Percentiles rank a stretch among this genome's conserved stretches.
phyloP scores from a whole-genome alignment of 2,797 vertebrate genomes.

The Oreonectes daqikongensis region DNA sequence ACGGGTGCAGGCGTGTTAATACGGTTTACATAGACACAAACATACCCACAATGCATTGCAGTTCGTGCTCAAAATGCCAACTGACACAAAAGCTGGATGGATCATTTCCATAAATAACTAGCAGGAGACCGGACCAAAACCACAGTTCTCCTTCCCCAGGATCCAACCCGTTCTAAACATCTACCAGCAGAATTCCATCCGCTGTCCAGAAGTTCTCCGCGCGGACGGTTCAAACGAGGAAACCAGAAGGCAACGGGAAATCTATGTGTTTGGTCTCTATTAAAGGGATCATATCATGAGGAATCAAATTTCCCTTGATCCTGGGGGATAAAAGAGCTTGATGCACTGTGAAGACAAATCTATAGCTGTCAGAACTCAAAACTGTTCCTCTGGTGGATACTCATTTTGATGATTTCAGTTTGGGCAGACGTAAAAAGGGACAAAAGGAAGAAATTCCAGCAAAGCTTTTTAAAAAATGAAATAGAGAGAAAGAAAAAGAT shows the following conservation, averaged over 20 bases:
- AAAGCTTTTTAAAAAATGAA: not conserved
- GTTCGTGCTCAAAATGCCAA: slow-evolving; percentile 68
- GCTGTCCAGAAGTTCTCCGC: slow-evolving; percentile 18
- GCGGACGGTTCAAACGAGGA: not conserved
- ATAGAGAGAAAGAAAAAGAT: not conserved
- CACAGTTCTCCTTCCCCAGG: slow-evolving; percentile 64
- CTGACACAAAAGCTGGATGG: slow-evolving; percentile 71
- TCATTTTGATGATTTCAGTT: not conserved
- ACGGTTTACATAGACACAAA: not conserved
- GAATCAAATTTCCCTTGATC: not conserved
- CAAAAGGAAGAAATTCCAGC: not conserved
- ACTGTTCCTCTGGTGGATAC: too few species aligned
- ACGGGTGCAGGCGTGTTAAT: not conserved
- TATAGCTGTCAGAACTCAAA: not conserved
- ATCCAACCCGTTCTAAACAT: slow-evolving; percentile 57
- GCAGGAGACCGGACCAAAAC: slow-evolving; percentile 62
- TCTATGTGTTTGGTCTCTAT: not conserved
- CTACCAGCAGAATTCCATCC: slow-evolving; percentile 17
- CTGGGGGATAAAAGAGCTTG: not conserved
- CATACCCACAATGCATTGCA: slow-evolving; percentile 15
- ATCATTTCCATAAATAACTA: slow-evolving; percentile 76
- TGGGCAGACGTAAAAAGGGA: not conserved
- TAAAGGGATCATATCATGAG: not conserved
- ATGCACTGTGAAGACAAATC: not conserved
- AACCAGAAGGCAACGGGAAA: slow-evolving; percentile 15